phyloP scores from a whole-genome alignment of 2,797 vertebrate species.

The Brachymystax lenok region DNA sequence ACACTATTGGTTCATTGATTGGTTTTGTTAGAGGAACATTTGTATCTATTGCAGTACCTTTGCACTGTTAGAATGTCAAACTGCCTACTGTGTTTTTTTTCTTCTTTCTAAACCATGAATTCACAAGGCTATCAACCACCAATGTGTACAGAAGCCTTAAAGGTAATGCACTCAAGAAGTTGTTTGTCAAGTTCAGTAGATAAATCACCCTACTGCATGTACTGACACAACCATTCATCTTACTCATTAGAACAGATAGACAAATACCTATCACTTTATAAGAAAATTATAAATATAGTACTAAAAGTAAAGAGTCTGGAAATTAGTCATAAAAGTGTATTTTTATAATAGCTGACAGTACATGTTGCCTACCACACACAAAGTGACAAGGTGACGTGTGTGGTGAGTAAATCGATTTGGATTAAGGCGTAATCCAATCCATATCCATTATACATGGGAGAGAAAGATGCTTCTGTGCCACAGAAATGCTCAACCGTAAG shows the following conservation, averaged over 20 bases:
- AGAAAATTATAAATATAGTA: background rate
- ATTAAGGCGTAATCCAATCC: background rate
- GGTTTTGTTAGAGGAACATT: background rate
- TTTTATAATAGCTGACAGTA: background rate
- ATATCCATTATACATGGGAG: slow-evolving; percentile 37
- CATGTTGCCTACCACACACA: background rate
- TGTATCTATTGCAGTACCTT: background rate
- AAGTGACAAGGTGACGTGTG: background rate
- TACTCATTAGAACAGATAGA: background rate
- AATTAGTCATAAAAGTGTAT: background rate
- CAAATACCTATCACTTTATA: background rate
- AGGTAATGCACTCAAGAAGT: background rate
- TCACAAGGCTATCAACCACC: background rate
- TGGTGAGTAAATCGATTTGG: slow-evolving; percentile 19
- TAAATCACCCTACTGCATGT: background rate
- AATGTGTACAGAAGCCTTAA: background rate
- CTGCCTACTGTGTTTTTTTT: no score
- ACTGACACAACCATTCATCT: slow-evolving; percentile 3
- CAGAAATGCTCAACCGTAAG: background rate
- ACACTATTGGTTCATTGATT: background rate
- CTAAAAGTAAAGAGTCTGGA: background rate
- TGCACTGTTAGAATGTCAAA: background rate
- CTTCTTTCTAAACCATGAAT: background rate
- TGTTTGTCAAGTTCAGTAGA: background rate
- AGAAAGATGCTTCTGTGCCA: slow-evolving; percentile 13